Percentiles rank a stretch among this genome's conserved stretches.
Evolutionary conservation across 2,113 vertebrate genomes (phyloP).

Genomic region (Conger conger): DNA sequence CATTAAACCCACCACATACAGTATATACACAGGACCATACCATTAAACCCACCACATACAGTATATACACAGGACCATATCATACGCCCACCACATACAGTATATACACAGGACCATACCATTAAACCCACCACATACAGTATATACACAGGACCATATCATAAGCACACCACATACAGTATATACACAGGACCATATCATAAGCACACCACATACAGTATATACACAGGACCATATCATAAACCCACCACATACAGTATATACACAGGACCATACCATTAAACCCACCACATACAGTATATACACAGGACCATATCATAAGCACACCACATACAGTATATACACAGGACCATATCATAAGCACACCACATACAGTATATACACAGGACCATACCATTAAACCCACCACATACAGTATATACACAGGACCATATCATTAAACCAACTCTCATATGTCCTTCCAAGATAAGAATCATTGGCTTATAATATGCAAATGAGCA

Average conservation of each 20-base stretch:
- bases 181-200: no score
- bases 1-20: constrained; percentile 42
- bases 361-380: constrained; percentile 33
- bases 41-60: constrained; percentile 47
- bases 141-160: no score
- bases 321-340: constrained; percentile 44
- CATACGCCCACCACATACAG: constrained; percentile 58
- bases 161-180: constrained; percentile 54
- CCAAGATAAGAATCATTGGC: not conserved
- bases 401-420: constrained; percentile 20
- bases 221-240: no score
- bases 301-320: no score
- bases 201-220: constrained; percentile 53
- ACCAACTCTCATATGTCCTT: not conserved
- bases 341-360: constrained; percentile 77
- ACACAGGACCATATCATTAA: not conserved
- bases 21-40: no score
- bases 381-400: no score
- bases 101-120: no score
- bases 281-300: constrained; percentile 47
- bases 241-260: constrained; percentile 47
- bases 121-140: constrained; percentile 47
- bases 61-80: no score
- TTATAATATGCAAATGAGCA: not conserved
- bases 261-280: no score